Evolutionary conservation across 2,888 invertebrate genomes (phyloP), one percentile per base, ranked within the genome.

Genomic region (Polylopha cassiicola): DNA sequence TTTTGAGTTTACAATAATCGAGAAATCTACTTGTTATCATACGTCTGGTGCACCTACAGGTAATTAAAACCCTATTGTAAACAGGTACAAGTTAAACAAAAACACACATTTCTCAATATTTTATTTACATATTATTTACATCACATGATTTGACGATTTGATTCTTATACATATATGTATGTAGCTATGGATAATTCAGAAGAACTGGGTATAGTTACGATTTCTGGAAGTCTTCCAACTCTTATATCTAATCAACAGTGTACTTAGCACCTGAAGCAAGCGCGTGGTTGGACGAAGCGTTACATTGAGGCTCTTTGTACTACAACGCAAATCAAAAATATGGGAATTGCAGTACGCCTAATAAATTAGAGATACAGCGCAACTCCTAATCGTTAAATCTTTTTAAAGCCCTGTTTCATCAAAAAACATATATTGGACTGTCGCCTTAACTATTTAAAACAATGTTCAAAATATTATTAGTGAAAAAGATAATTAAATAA

Each of bases 91-190:
- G 13, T 2, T 36, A 39, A 54, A 52, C 46, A 28, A 55, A 50
- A 53, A 24, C 27, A 2, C 38, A 52, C 48, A 32, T 57, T 55
- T 61, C 42, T 60, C 51, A 67, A 61, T 68, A 55, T 66, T 79
- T 73, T 79, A 80, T 80, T 78, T 78, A 79, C 72, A 77, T 63
- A 66, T 53, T 72, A 76, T 75, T 69, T 74, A 76, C 77, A 78
- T 74, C 70, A 72, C 73, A 74, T 67, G 60, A 74, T 69, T 74
- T 69, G 58, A 66, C 55, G 59, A 57, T 61, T 50, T 38, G 44
- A 47, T 38, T 36, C 41, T 42, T 41, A 44, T 37, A 16, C 41
- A 46, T 41, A 41, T 42, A 39, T 16, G 31, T 39, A 36, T 37
- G 32, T 29, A 44, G 18, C 20, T 32, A 30, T 14, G 37, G 26